A percentile compares a stretch with the other conserved stretches of the same genome.
phyloP scores from a whole-genome alignment of 2,113 vertebrate species.

The Albula glossodonta region DNA sequence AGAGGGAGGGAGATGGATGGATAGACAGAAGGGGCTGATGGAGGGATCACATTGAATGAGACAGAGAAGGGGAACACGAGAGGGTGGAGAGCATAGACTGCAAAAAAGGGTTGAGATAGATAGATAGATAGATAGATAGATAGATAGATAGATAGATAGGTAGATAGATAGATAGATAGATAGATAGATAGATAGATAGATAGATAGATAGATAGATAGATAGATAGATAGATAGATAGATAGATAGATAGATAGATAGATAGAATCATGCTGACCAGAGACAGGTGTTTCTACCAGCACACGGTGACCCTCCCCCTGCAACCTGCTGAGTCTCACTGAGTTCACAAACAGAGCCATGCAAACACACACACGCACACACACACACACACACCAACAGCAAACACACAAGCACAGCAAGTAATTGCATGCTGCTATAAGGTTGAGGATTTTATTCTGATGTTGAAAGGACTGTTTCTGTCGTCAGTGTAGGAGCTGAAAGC shows the following conservation, averaged over 20 bases:
- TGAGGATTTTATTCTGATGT: background rate
- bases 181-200: too few relatives aligned
- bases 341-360: background rate
- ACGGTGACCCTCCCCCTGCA: conserved; percentile 14
- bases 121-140: too few relatives aligned
- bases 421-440: background rate
- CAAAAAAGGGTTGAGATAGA: too few relatives aligned
- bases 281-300: background rate
- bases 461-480: background rate
- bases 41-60: background rate
- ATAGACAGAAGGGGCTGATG: too few relatives aligned
- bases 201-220: too few relatives aligned
- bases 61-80: background rate
- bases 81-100: background rate
- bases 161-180: too few relatives aligned
- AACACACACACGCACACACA: background rate
- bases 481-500: background rate
- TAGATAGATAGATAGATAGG: too few relatives aligned
- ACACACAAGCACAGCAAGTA: conserved; percentile 24
- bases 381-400: conserved; percentile 3
- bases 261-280: background rate
- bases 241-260: too few relatives aligned
- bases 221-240: too few relatives aligned
- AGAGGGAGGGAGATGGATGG: too few relatives aligned
- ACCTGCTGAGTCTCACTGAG: background rate